Conservation (phyloP, 2,113 vertebrate genomes). For the Vulpes ferrilata region DNA sequence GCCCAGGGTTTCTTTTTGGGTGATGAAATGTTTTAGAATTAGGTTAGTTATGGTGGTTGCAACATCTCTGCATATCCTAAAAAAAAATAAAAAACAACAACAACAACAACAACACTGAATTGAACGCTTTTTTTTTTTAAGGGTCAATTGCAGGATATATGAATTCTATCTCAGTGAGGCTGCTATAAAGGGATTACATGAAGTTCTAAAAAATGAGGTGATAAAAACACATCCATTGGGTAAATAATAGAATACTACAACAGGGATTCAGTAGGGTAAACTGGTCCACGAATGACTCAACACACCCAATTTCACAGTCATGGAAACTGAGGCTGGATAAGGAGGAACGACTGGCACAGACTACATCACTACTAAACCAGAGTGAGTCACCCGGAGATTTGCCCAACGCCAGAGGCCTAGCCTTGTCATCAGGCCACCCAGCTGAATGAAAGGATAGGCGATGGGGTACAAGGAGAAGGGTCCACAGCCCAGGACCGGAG, state of each 20-base stretch:
- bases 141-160: neutral
- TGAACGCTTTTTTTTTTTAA: neutral
- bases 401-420: neutral
- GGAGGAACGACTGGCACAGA: neutral
- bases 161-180: neutral
- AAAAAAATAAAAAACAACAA: neutral
- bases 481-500: neutral
- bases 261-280: neutral
- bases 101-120: neutral
- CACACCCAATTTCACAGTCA: neutral
- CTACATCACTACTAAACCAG: neutral
- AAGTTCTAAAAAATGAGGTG: neutral
- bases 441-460: neutral
- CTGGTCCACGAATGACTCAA: neutral
- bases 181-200: neutral
- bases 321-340: neutral
- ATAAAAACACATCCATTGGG: neutral
- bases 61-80: conserved; percentile 18
- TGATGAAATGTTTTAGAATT: conserved; percentile 54
- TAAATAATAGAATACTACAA: neutral
- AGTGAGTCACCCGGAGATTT: neutral
- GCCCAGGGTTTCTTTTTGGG: neutral
- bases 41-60: neutral
- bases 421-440: neutral
- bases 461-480: neutral